phyloP scores from a whole-genome alignment of 2,797 vertebrate genomes.

The Phoeniculus purpureus region DNA sequence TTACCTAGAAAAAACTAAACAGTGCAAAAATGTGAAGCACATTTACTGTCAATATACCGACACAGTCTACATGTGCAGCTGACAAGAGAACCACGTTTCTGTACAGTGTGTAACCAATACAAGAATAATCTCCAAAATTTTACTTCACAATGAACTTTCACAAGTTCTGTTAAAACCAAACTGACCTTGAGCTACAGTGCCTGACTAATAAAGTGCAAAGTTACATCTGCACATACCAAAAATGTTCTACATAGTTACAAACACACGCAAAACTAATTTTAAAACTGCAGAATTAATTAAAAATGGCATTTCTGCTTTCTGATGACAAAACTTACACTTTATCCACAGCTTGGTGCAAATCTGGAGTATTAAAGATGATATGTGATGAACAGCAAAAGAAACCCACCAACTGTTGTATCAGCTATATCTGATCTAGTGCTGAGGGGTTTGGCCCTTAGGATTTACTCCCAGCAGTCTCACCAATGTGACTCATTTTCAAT shows the following conservation, averaged over 20 bases:
- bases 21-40: background rate
- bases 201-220: background rate
- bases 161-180: background rate
- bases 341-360: background rate
- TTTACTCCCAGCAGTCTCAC: background rate
- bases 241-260: background rate
- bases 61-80: background rate
- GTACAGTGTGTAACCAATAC: background rate
- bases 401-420: background rate
- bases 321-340: background rate
- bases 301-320: background rate
- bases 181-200: background rate
- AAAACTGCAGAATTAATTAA: background rate
- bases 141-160: background rate
- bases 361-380: background rate
- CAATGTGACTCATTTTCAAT: background rate
- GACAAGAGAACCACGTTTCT: background rate
- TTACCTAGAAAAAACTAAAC: background rate
- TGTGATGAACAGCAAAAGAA: background rate
- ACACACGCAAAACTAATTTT: background rate
- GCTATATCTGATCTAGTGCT: accelerated
- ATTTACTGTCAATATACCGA: background rate
- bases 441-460: background rate
- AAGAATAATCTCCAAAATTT: background rate
- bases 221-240: background rate